Conservation (phyloP, 2,888 invertebrate genomes). For the Escarpia spicata region DNA sequence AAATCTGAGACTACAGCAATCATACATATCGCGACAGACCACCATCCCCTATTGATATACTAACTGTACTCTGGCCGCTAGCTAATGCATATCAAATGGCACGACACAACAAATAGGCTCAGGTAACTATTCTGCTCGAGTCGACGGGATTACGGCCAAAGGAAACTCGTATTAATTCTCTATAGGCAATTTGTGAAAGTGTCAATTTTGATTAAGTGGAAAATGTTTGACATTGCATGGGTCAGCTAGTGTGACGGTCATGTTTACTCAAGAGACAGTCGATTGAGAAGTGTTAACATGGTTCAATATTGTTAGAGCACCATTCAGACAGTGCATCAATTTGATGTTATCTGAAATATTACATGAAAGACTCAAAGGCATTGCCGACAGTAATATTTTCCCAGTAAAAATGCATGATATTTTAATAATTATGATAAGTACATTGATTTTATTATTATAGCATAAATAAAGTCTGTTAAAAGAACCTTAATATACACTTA, state of each 20-base stretch:
- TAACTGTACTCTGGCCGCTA: not conserved
- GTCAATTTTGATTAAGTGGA: not conserved
- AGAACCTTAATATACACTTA: too few species aligned
- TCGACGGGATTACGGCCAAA: not conserved
- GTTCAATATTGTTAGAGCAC: not conserved
- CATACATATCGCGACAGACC: not conserved
- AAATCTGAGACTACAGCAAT: not conserved
- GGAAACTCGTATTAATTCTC: not conserved
- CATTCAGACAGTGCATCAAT: not conserved
- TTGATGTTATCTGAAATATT: not conserved
- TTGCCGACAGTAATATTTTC: not conserved
- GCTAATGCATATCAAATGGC: not conserved
- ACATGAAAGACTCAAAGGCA: not conserved
- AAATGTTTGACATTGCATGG: not conserved
- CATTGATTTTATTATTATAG: too few species aligned
- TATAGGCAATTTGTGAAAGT: not conserved
- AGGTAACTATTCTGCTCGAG: not conserved
- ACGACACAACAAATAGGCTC: not conserved
- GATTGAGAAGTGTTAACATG: not conserved
- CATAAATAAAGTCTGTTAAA: too few species aligned
- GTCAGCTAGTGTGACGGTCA: not conserved
- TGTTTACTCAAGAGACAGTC: not conserved
- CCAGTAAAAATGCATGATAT: too few species aligned
- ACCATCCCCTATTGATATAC: not conserved
- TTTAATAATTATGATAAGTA: too few species aligned